A percentile compares a stretch with the other conserved stretches of the same genome.
Evolutionary conservation across 2,113 vertebrate genomes (phyloP).

Genomic region (Anoplopoma fimbria): DNA sequence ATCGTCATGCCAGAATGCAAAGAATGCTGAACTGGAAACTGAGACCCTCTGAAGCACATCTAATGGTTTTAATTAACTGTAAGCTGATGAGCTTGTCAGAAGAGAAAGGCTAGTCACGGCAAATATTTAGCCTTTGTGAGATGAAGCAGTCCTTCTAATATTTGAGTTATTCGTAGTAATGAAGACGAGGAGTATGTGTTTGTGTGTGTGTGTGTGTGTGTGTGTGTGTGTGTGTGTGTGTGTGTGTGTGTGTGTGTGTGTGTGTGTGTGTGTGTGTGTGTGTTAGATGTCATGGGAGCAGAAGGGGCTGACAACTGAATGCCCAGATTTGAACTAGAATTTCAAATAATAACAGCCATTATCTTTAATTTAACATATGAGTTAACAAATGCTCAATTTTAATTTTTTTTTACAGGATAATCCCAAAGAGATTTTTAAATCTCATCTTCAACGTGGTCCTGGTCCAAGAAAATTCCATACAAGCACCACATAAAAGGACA

Average conservation of each 20-base stretch:
- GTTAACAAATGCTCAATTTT: background rate
- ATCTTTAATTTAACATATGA: background rate
- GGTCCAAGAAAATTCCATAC: too few relatives aligned
- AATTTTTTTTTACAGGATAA: too few relatives aligned
- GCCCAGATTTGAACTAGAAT: background rate
- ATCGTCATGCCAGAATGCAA: too few relatives aligned
- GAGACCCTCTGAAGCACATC: background rate
- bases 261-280: too few relatives aligned
- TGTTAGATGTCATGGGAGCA: too few relatives aligned
- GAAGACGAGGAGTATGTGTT: background rate
- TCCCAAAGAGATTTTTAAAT: too few relatives aligned
- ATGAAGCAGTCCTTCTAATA: background rate
- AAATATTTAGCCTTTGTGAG: constrained; percentile 10
- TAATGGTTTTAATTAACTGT: constrained; percentile 5
- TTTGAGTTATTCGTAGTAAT: background rate
- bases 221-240: too few relatives aligned
- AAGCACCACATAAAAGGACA: too few relatives aligned
- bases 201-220: too few relatives aligned
- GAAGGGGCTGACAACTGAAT: background rate
- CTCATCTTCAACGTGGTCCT: too few relatives aligned
- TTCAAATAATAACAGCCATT: background rate
- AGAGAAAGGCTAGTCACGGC: background rate
- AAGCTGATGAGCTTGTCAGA: background rate
- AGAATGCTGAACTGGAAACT: background rate
- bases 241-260: too few relatives aligned